Evolutionary conservation across 2,797 vertebrate genomes (phyloP).

Genomic region (Thamnophis elegans): DNA sequence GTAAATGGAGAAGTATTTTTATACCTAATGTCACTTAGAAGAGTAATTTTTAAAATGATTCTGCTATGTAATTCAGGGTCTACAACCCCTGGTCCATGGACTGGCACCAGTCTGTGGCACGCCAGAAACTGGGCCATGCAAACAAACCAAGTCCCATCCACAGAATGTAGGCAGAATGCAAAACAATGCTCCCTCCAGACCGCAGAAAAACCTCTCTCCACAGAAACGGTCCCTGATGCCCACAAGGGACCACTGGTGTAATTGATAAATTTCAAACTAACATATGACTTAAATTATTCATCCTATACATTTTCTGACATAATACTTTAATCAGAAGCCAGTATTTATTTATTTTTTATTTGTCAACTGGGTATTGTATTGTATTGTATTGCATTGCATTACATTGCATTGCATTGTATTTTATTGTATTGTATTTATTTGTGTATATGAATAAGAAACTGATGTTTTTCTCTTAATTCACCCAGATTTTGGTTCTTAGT

Average conservation of each 20-base stretch:
- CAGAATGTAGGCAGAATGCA: too few species aligned
- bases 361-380: not conserved
- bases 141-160: too few species aligned
- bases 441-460: not conserved
- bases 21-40: not conserved
- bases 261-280: not conserved
- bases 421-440: too few species aligned
- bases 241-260: too few species aligned
- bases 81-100: too few species aligned
- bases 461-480: not conserved
- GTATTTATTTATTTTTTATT: not conserved
- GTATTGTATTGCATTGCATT: too few species aligned
- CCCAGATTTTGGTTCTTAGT: not conserved
- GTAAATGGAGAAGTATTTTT: not conserved
- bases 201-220: too few species aligned
- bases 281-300: not conserved
- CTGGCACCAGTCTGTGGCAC: too few species aligned
- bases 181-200: too few species aligned
- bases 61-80: not conserved
- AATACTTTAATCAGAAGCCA: not conserved
- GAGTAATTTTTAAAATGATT: not conserved
- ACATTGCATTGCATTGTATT: too few species aligned
- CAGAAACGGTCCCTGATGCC: too few species aligned
- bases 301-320: not conserved
- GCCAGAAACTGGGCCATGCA: too few species aligned